Evolutionary conservation across 2,797 vertebrate genomes (phyloP).

Genomic region (Neostethus bicornis): DNA sequence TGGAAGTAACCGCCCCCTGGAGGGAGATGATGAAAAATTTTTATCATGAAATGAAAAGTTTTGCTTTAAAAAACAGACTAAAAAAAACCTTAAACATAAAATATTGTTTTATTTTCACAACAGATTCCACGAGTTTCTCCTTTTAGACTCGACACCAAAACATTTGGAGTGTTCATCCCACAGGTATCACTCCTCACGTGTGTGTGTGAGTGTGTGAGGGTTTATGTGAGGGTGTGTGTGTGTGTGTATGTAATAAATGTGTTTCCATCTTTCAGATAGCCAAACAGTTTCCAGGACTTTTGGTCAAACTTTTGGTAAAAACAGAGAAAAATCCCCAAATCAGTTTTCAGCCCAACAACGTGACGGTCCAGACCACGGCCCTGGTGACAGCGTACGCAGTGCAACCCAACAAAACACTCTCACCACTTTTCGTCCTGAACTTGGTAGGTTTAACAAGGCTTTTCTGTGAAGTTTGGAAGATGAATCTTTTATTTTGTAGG

Average conservation of each 20-base stretch:
- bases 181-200: conserved; percentile 53
- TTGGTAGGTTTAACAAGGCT: conserved; percentile 77
- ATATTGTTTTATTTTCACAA: conserved; percentile 11
- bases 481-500: conserved; percentile 53
- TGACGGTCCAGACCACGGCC: conserved; percentile 51
- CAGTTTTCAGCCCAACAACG: conserved; percentile 61
- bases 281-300: conserved; percentile 72
- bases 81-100: no score
- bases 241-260: neutral
- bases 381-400: conserved; percentile 76
- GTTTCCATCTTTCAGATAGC: conserved; percentile 60
- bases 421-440: conserved; percentile 77
- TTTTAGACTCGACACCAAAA: conserved; percentile 75
- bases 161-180: conserved; percentile 76
- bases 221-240: neutral
- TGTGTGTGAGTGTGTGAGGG: no score
- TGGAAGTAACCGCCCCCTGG: no score
- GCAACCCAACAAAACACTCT: conserved; percentile 70
- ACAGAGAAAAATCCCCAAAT: conserved; percentile 43
- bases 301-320: conserved; percentile 77
- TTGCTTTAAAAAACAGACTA: no score
- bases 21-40: no score
- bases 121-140: conserved; percentile 77
- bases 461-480: no score
- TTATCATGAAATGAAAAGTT: no score